A percentile compares a stretch with the other conserved stretches of the same genome.
Evolutionary conservation across 2,888 invertebrate species (phyloP).

Genomic region (Caenorhabditis doughertyi): DNA sequence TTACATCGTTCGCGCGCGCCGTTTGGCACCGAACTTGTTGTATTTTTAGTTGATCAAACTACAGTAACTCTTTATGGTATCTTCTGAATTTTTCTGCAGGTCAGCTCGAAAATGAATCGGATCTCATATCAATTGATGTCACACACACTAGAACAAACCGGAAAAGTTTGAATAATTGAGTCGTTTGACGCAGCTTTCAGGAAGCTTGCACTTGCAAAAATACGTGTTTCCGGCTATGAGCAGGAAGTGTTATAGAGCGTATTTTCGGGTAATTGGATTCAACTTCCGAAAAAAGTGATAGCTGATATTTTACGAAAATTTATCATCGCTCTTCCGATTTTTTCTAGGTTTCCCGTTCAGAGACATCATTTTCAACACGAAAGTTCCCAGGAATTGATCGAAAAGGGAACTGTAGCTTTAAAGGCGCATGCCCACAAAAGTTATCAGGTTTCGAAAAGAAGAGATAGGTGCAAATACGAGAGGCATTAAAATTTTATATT

Average conservation of each 20-base stretch:
- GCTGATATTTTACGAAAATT: not conserved
- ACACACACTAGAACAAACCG: conserved; percentile 1
- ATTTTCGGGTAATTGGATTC: conserved; percentile 1
- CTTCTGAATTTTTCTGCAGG: not conserved
- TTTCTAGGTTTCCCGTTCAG: not conserved
- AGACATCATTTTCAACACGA: no score
- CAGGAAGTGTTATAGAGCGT: not conserved
- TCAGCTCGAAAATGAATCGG: not conserved
- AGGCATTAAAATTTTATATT: not conserved
- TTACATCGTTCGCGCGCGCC: conserved; percentile 23
- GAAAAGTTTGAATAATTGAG: conserved; percentile 10
- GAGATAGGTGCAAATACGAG: no score
- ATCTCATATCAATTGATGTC: conserved; percentile 32
- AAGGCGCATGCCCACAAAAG: conserved; percentile 8
- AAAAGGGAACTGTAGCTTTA: not conserved
- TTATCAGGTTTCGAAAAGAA: conserved; percentile 14
- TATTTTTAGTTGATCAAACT: conserved; percentile 9
- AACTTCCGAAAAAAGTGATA: conserved; percentile 9
- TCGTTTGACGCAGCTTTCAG: conserved; percentile 35
- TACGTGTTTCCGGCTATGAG: conserved; percentile 33
- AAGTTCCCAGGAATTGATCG: no score
- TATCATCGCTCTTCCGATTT: not conserved
- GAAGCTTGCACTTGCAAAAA: conserved; percentile 21
- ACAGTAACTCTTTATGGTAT: not conserved
- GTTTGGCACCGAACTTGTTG: conserved; percentile 25